Conservation (phyloP, 2,888 invertebrate species). For the Drosophila mercatorum region DNA sequence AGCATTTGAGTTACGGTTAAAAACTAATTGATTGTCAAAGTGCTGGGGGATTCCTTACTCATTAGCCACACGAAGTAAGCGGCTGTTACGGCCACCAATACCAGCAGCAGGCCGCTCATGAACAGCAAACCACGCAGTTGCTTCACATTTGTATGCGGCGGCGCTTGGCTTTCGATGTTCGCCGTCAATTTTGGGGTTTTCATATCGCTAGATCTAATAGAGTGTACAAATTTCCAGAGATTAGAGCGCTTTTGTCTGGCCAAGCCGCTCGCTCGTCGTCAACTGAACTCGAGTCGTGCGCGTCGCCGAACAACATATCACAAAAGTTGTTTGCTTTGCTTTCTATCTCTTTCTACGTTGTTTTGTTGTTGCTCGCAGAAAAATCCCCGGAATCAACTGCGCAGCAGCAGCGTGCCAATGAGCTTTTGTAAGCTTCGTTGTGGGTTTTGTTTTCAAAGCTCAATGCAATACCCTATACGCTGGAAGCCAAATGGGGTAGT, state of each 20-base stretch:
- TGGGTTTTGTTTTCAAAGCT: slow-evolving; percentile 8
- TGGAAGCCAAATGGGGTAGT: not conserved
- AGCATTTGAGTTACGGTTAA: not conserved
- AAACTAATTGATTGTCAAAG: not conserved
- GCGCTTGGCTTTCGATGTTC: slow-evolving; percentile 23
- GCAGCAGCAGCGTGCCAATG: slow-evolving; percentile 42
- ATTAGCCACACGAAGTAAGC: slow-evolving; percentile 61
- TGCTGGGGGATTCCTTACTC: slow-evolving; percentile 31
- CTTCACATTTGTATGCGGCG: slow-evolving; percentile 15
- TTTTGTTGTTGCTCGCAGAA: slow-evolving; percentile 24
- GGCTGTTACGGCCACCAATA: slow-evolving; percentile 43
- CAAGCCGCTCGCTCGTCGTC: slow-evolving; percentile 44
- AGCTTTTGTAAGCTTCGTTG: slow-evolving; percentile 27
- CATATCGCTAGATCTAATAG: slow-evolving; percentile 6
- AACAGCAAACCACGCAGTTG: slow-evolving; percentile 46
- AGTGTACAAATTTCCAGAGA: slow-evolving; percentile 6
- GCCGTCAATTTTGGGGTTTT: slow-evolving; percentile 12
- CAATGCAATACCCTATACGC: slow-evolving; percentile 2
- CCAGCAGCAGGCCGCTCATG: slow-evolving; percentile 48
- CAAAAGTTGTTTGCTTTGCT: slow-evolving; percentile 24
- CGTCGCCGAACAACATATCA: slow-evolving; percentile 41
- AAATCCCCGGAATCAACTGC: slow-evolving; percentile 57
- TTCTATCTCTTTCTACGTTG: slow-evolving; percentile 18
- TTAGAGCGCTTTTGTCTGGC: slow-evolving; percentile 29
- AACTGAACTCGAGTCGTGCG: slow-evolving; percentile 42